Conservation (phyloP, 2,113 vertebrate species). For the Melanerpes formicivorus region DNA sequence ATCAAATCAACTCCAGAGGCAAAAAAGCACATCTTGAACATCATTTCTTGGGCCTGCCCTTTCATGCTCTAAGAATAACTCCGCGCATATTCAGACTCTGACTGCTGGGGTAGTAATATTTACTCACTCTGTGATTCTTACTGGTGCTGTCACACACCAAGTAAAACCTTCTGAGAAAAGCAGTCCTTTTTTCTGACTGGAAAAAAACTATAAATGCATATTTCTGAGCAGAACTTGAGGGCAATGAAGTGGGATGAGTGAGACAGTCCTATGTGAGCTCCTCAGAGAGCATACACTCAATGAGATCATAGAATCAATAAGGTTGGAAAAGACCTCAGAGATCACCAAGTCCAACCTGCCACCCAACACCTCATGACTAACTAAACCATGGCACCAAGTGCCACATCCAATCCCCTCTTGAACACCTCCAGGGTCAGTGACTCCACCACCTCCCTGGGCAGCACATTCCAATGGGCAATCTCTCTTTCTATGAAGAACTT, state of each 20-base stretch:
- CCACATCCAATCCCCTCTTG: too few species aligned
- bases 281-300: neutral
- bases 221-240: neutral
- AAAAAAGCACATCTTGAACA: rapidly evolving
- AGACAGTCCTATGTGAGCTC: neutral
- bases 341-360: too few species aligned
- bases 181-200: neutral
- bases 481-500: too few species aligned
- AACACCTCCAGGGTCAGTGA: too few species aligned
- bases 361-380: too few species aligned
- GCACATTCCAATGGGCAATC: too few species aligned
- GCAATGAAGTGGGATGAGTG: neutral
- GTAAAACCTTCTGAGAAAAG: neutral
- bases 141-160: neutral
- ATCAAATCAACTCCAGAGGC: rapidly evolving
- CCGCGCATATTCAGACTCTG: neutral
- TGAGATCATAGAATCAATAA: neutral
- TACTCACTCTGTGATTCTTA: neutral
- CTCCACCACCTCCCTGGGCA: too few species aligned
- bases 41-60: neutral
- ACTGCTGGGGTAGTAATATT: neutral
- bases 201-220: neutral
- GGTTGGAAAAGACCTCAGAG: too few species aligned
- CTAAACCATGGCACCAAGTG: too few species aligned
- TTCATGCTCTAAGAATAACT: neutral